Evolutionary conservation across 1,140 invertebrate genomes (phyloP), one percentile per base, ranked within the genome.

Genomic region (Pachypsylla venusta): DNA sequence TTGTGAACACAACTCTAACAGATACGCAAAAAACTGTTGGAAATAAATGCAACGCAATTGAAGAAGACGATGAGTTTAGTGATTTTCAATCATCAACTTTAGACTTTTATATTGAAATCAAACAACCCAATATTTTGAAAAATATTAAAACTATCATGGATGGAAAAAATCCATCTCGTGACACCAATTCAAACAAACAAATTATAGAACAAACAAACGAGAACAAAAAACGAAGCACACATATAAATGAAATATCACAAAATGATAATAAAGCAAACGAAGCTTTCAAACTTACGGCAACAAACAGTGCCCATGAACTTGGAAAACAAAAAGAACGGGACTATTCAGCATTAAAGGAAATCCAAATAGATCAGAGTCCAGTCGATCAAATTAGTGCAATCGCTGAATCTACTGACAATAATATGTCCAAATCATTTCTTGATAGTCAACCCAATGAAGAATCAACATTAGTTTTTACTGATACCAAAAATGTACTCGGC

Each of bases 1-100:
- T n/a, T n/a, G n/a, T n/a, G n/a, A n/a, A n/a, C n/a, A n/a, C n/a
- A n/a, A n/a, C n/a, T n/a, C n/a, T n/a, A n/a, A n/a, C n/a, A n/a
- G n/a, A n/a, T n/a, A n/a, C n/a, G n/a, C n/a, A n/a, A n/a, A n/a
- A n/a, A n/a, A n/a, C n/a, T n/a, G n/a, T n/a, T n/a, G n/a, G n/a
- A n/a, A n/a, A n/a, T n/a, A n/a, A n/a, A n/a, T n/a, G n/a, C n/a
- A n/a, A n/a, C n/a, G n/a, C 30, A 35, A 16, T 7, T 35, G 25
- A 53, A 1, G 56, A 58, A 3, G 57, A 61, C 27, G 61, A 64
- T 19, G 64, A 65, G n/a, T 65, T 64, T 57, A 58, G 58, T 2
- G 59, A 62, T 59, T 65, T 65, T 22, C 64, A 65, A 57, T 61
- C 59, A 25, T 58, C 61, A 3, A n/a, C n/a, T n/a, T 19, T 48